Base-by-base conservation (phyloP, 37 sponge, comb jelly and placozoan genomes). In the Chondrosia reniformis region DNA sequence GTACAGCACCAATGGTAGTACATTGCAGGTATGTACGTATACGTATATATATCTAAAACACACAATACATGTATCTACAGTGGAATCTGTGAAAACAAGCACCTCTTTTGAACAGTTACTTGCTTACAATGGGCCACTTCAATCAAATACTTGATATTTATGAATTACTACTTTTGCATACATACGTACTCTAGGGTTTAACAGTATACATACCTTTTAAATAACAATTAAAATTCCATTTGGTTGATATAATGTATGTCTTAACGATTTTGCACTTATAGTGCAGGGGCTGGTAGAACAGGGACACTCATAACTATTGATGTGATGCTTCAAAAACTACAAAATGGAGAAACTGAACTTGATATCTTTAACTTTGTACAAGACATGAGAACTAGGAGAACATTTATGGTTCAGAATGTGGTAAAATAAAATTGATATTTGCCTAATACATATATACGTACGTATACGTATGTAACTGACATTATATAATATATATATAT, bases 201-300 rank as follows among this genome's bases (percentile, higher is more conserved):
- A 19, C 52, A 49, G 15, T 10, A 49, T 15, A 49, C 52, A 49
- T 15, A n/a, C n/a, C n/a, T n/a, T n/a, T n/a, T n/a, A n/a, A n/a
- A n/a, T n/a, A n/a, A n/a, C n/a, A n/a, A n/a, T n/a, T n/a, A n/a
- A n/a, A n/a, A n/a, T n/a, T n/a, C n/a, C n/a, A n/a, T n/a, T n/a
- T n/a, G n/a, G n/a, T n/a, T n/a, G n/a, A n/a, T n/a, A n/a, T n/a
- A n/a, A n/a, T n/a, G n/a, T n/a, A n/a, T n/a, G n/a, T n/a, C n/a
- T n/a, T n/a, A n/a, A n/a, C n/a, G 2, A 24, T 28, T 7, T 0
- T 34, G 10, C 42, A 21, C 27, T 13, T 79, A 3, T 76, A 91
- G 92, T 91, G 88, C 88, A 76, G 92, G 92, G 33, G 88, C 84
- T n/a, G 92, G 92, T 7, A 81, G 92, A 7, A 91, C 92, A 33